Evolutionary conservation across 1,140 invertebrate species (phyloP), one percentile per base, ranked within the genome.

Genomic region (Ostrea denselamellosa): DNA sequence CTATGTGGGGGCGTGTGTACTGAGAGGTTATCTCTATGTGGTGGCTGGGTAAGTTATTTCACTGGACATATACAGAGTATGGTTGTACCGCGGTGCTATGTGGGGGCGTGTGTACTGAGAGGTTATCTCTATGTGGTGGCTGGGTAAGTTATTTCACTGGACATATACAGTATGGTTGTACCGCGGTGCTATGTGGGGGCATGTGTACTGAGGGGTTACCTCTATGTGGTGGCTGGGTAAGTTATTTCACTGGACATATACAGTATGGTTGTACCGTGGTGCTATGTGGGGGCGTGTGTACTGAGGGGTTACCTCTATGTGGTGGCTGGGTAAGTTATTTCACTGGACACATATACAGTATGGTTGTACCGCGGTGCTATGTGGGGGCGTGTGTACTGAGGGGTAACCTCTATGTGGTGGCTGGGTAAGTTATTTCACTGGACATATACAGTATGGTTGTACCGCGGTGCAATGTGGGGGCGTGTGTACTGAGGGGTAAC

Each of bases 171-270:
- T 88, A 93, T 95, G 92, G 91, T 90, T n/a, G 91, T 93, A 3
- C 93, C 94, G 0, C 90, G 94, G 22, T 95, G 94, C 88, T 95
- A 95, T 91, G 93, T 94, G 19, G 94, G 94, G 17, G 93, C 94
- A 0, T 94, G 93, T 91, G 90, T 94, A 53, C 88, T 95, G 2
- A 90, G 91, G 51, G 94, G 94, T 9, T 93, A 93, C 85, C 90
- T 95, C 0, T 91, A 92, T 87, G 94, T 95, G 83, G 93, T 94
- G 17, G 94, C 93, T 54, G 93, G 93, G 93, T 94, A 90, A 90
- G 91, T 54, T 9, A 25, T n/a, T n/a, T n/a, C 93, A 93, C 54
- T 94, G 94, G 94, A 90, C 88, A 88, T 8, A 82, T 94, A 53
- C 90, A 89, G 7, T 88, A 93, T 95, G 92, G 91, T 90, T n/a